Base-by-base conservation (phyloP, 2,113 vertebrate genomes). In the Morone chrysops region DNA sequence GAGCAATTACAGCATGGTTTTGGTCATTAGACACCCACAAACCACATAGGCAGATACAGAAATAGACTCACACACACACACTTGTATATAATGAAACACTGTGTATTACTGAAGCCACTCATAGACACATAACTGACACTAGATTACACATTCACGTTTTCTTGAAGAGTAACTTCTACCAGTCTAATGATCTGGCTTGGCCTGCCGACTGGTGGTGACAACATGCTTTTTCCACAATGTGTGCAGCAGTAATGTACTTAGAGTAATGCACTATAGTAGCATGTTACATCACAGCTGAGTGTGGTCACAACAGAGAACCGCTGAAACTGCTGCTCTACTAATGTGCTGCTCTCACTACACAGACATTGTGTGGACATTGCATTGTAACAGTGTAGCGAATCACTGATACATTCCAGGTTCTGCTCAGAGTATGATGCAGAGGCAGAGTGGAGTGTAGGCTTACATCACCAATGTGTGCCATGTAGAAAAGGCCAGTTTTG, bases 1-100 rank as follows among this genome's bases (percentile, higher is more conserved):
- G 48, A 14, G 73, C 88, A 89, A 90, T 94, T 91, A 89, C 78
- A 60, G 75, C 50, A 74, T 85, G 84, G 70, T 75, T 89, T 79
- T 65, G 67, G 65, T 53, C 84, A 78, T 93, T 85, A 86, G 75
- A 73, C 71, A 53, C 61, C 65, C 65, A 71, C 71, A 74, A 76
- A 72, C 70, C 82, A 68, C 81, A 67, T 25, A 68, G 41, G 41
- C 73, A 54, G 85, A 81, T 14, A 36, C 70, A 31, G 68, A 62
- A 83, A 69, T 72, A 45, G 71, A 78, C 65, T 38, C 56, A 59
- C n/a, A 54, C 45, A 31, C 47, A 69, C 68, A 22, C 25, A 10
- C 59, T 18, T 22, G 50, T 13, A 8, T 1, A 20, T 25, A 18
- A 4, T 31, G n/a, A 48, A 18, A 51, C 25, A n/a, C 45, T 62